Evolutionary conservation across 2,113 vertebrate genomes (phyloP).

Genomic region (Sphaerodactylus townsendi): DNA sequence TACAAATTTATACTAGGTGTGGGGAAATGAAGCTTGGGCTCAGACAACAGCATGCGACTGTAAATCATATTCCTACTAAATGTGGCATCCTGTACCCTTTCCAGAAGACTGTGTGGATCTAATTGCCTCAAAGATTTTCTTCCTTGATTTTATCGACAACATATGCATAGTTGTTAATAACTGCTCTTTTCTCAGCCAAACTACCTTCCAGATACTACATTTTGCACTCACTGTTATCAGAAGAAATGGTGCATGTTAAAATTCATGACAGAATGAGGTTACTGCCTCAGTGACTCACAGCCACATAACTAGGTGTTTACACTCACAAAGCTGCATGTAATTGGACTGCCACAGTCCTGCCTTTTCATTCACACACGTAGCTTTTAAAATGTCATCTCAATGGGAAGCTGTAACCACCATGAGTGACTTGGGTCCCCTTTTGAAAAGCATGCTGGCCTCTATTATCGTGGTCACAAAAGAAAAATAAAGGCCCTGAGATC

Average conservation of each 20-base stretch:
- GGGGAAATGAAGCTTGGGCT: too few relatives aligned
- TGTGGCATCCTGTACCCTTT: not conserved
- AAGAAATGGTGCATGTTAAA: constrained; percentile 59
- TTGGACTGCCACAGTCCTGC: constrained; percentile 54
- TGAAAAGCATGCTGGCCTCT: constrained; percentile 32
- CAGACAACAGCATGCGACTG: too few relatives aligned
- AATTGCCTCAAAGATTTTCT: not conserved
- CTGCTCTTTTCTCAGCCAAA: not conserved
- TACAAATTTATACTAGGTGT: too few relatives aligned
- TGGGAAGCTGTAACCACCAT: constrained; percentile 51
- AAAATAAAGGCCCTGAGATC: constrained; percentile 21
- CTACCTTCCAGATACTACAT: constrained; percentile 9
- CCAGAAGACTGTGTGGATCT: not conserved
- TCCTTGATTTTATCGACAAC: not conserved
- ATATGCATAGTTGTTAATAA: not conserved
- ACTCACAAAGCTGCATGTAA: constrained; percentile 59
- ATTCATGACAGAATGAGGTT: constrained; percentile 73
- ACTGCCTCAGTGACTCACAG: constrained; percentile 68
- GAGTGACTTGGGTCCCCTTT: constrained; percentile 46
- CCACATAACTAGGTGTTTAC: constrained; percentile 71
- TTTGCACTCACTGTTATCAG: constrained; percentile 44
- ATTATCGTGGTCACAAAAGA: constrained; percentile 44
- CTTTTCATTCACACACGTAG: constrained; percentile 54
- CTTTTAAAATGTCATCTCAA: constrained; percentile 62
- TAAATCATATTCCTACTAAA: not conserved